Conservation (phyloP, 2,113 vertebrate genomes). For the Zapus hudsonius region DNA sequence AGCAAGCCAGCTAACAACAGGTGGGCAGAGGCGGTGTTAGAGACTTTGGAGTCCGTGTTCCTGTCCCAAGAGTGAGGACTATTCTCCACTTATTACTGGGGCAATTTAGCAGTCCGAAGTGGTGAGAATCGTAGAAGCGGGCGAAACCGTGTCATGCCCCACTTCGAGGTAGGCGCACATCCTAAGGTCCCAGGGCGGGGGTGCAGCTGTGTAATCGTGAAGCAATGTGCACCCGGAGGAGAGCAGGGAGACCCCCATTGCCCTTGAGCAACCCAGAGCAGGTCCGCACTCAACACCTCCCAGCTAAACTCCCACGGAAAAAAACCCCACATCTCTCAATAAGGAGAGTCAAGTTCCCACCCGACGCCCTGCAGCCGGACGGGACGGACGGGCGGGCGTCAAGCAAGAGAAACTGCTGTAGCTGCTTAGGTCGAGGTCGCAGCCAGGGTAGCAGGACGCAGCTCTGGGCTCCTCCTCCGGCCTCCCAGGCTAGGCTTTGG, state of each 20-base stretch:
- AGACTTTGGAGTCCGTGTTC: background rate
- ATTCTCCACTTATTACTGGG: background rate
- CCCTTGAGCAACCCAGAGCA: background rate
- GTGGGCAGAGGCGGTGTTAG: background rate
- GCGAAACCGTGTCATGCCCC: rapidly evolving
- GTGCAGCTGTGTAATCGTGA: background rate
- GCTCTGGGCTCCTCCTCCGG: background rate
- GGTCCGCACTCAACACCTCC: background rate
- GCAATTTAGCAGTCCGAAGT: background rate
- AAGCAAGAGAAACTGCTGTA: background rate
- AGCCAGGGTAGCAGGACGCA: background rate
- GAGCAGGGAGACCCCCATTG: background rate
- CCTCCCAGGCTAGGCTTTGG: conserved; percentile 60
- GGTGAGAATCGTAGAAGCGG: background rate
- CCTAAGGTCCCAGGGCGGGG: background rate
- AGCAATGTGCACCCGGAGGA: background rate
- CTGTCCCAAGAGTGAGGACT: background rate
- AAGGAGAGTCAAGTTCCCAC: conserved; percentile 28
- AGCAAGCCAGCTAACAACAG: conserved; percentile 64
- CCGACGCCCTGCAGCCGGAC: background rate
- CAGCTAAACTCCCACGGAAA: background rate
- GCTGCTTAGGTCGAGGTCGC: background rate
- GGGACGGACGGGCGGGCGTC: background rate
- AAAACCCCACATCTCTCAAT: background rate
- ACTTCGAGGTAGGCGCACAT: background rate